Evolutionary conservation across 2,797 vertebrate species (phyloP).

Genomic region (Coregonus sp.): DNA sequence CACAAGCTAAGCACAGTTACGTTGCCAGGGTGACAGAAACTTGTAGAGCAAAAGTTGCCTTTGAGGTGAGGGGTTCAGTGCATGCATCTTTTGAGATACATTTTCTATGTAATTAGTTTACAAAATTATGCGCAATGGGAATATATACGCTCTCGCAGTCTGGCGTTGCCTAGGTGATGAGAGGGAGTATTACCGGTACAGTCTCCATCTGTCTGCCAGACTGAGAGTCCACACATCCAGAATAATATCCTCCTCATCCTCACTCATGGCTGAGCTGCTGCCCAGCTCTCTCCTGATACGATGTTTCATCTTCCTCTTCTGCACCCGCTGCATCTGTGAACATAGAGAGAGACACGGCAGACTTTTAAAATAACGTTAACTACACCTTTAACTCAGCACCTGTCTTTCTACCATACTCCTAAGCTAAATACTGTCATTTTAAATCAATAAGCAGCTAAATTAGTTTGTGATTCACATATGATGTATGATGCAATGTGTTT

Average conservation of each 20-base stretch:
- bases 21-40: slow-evolving; percentile 25
- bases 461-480: neutral
- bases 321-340: slow-evolving; percentile 72
- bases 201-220: slow-evolving; percentile 82
- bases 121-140: slow-evolving; percentile 57
- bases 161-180: slow-evolving; percentile 26
- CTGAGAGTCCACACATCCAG: slow-evolving; percentile 82
- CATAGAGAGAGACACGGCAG: slow-evolving; percentile 15
- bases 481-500: neutral
- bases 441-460: neutral
- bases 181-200: slow-evolving; percentile 82
- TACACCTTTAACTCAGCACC: neutral
- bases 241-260: slow-evolving; percentile 68
- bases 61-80: slow-evolving; percentile 35
- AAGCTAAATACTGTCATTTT: neutral
- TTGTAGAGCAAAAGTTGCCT: slow-evolving; percentile 21
- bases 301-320: slow-evolving; percentile 83
- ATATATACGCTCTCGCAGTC: slow-evolving; percentile 30
- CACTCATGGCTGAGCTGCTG: slow-evolving; percentile 77
- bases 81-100: slow-evolving; percentile 34
- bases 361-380: neutral
- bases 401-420: neutral
- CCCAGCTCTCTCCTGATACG: slow-evolving; percentile 75
- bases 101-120: slow-evolving; percentile 51
- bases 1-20: slow-evolving; percentile 3